These are phyloP conservation scores for Rhyacophila brunnea DNA, from an alignment of 1,140 invertebrate species.

Conservation along the genomic window DNA sequence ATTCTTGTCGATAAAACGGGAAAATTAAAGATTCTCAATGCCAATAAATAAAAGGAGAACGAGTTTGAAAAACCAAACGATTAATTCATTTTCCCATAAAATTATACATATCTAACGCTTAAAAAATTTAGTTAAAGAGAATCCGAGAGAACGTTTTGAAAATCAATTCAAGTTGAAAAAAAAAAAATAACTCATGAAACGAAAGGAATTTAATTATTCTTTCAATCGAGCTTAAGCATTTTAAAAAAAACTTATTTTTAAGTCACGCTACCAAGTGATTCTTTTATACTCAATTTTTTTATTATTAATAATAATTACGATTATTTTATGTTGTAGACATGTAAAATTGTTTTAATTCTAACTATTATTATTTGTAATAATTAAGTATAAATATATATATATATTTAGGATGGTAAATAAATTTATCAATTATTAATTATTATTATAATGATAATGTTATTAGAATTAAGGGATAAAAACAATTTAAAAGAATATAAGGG, in stretches of 20 bases:
- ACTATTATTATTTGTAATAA: constrained; percentile 6
- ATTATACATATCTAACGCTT: too few species aligned
- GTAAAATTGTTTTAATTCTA: not conserved
- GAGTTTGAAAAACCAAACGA: too few species aligned
- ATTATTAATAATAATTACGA: not conserved
- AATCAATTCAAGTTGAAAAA: too few species aligned
- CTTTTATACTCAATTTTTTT: constrained; percentile 29
- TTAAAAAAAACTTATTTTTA: constrained; percentile 15
- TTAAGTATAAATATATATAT: constrained; percentile 6
- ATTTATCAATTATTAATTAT: constrained; percentile 30
- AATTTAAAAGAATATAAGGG: constrained; percentile 26
- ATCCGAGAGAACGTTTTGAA: too few species aligned
- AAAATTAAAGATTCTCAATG: too few species aligned
- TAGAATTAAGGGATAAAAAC: constrained; percentile 13
- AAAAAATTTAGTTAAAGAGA: too few species aligned
- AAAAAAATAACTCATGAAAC: too few species aligned
- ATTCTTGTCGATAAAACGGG: too few species aligned
- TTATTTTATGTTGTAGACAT: not conserved
- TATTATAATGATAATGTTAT: too few species aligned
- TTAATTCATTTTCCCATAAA: too few species aligned
- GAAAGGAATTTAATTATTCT: constrained; percentile 2
- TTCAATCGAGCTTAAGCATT: constrained; percentile 31
- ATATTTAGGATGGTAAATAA: constrained; percentile 17
- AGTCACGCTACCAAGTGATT: constrained; percentile 22
- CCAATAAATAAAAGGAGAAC: too few species aligned